A percentile compares a stretch with the other conserved stretches of the same genome.
Conservation (phyloP, 2,797 vertebrate species). For the Catamblyrhynchus diadema region DNA sequence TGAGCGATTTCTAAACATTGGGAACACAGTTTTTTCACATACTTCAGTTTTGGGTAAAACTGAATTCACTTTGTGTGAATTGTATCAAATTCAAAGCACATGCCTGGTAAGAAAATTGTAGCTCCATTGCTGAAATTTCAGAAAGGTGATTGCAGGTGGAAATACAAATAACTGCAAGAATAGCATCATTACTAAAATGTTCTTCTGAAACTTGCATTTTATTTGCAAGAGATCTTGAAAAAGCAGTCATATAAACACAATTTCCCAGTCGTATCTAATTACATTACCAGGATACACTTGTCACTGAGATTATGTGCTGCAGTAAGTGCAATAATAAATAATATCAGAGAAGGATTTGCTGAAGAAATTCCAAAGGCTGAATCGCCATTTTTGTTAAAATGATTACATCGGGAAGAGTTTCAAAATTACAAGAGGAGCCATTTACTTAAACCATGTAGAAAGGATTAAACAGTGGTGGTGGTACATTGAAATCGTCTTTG, state of each 20-base stretch:
- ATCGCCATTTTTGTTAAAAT: slow-evolving; percentile 57
- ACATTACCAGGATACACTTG: slow-evolving; percentile 39
- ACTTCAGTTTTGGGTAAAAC: not conserved
- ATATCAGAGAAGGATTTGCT: slow-evolving; percentile 49
- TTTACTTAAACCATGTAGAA: slow-evolving; percentile 18
- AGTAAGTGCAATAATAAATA: slow-evolving; percentile 60
- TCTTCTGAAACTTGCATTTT: not conserved
- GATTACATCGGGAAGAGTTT: slow-evolving; percentile 53
- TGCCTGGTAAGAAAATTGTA: not conserved
- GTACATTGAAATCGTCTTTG: slow-evolving; percentile 8
- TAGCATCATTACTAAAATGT: not conserved
- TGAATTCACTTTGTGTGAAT: not conserved
- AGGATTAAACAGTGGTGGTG: slow-evolving; percentile 7
- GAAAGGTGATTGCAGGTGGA: not conserved
- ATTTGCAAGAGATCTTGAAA: not conserved
- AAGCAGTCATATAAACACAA: not conserved
- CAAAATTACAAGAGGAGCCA: slow-evolving; percentile 21
- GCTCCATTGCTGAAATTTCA: not conserved
- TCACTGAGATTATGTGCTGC: slow-evolving; percentile 12
- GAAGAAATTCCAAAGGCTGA: slow-evolving; percentile 66
- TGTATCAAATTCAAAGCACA: not conserved
- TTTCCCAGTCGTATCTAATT: slow-evolving; percentile 26
- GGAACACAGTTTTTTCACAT: not conserved
- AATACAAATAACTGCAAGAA: not conserved
- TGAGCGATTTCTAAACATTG: not conserved